Conservation (phyloP, 2,797 vertebrate species). For the Emys orbicularis region DNA sequence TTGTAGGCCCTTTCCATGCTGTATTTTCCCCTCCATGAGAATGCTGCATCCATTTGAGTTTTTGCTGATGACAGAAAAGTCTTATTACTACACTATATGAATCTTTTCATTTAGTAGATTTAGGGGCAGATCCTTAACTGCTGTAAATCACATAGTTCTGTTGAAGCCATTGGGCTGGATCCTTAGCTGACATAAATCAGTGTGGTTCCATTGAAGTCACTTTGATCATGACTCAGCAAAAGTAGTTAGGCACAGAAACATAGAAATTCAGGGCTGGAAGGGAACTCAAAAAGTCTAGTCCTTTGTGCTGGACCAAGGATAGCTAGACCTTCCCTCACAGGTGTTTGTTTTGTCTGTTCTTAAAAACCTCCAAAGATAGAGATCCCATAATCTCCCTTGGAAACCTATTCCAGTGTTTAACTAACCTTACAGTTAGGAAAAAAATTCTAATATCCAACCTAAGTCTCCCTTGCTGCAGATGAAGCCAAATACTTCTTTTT, state of each 20-base stretch:
- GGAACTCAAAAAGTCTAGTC: too few species aligned
- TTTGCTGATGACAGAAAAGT: neutral
- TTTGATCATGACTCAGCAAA: fast-evolving
- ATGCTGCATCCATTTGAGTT: neutral
- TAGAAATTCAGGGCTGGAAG: neutral
- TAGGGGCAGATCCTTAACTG: neutral
- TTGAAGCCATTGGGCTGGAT: neutral
- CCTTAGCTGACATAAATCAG: neutral
- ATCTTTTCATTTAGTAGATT: neutral
- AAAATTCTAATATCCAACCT: too few species aligned
- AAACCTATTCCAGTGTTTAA: too few species aligned
- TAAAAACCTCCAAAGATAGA: neutral
- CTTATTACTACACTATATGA: neutral
- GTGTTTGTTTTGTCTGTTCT: neutral
- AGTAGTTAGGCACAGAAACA: neutral
- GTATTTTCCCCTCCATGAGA: neutral
- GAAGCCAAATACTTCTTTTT: too few species aligned
- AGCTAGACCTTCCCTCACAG: neutral
- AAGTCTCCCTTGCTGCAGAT: too few species aligned
- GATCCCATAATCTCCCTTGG: neutral
- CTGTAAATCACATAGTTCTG: neutral
- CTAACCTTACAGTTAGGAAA: too few species aligned
- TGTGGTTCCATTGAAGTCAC: neutral
- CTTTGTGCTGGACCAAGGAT: too few species aligned
- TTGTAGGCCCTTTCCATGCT: neutral